Evolutionary conservation across 2,113 vertebrate species (phyloP).

Genomic region (Pachypanchax playfairii): DNA sequence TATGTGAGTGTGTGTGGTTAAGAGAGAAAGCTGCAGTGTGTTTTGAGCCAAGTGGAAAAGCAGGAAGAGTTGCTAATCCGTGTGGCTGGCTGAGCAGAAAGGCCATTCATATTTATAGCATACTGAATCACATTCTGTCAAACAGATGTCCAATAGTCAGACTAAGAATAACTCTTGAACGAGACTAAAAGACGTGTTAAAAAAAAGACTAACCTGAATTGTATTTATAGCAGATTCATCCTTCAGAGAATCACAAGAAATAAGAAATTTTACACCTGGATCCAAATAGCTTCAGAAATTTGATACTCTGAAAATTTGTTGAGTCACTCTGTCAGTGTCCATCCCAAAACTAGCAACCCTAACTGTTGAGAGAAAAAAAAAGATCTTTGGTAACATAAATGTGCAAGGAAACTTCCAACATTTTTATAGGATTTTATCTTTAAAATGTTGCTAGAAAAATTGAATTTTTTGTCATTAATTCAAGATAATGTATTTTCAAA

Average conservation of each 20-base stretch:
- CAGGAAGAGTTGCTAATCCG: conserved; percentile 85
- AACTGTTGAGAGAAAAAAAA: too few species aligned
- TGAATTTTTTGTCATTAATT: too few species aligned
- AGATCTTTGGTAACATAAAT: too few species aligned
- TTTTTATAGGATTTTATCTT: too few species aligned
- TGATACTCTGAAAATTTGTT: background rate
- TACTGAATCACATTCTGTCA: conserved; percentile 84
- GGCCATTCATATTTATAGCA: conserved; percentile 93
- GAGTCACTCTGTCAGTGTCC: too few species aligned
- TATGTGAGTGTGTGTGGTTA: background rate
- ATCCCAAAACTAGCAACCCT: too few species aligned
- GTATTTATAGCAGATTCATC: conserved; percentile 43
- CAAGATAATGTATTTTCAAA: too few species aligned
- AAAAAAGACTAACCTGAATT: conserved; percentile 32
- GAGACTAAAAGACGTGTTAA: conserved; percentile 38
- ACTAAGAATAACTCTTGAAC: conserved; percentile 55
- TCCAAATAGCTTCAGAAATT: too few species aligned
- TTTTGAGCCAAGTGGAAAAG: conserved; percentile 68
- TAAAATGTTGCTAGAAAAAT: too few species aligned
- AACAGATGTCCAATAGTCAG: conserved; percentile 78
- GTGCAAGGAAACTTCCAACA: too few species aligned
- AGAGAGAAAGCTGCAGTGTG: conserved; percentile 19
- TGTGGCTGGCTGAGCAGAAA: conserved; percentile 84
- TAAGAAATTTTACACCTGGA: conserved; percentile 24
- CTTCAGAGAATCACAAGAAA: background rate